These are phyloP conservation scores for Euborellia annulipes DNA, from an alignment of 1,140 invertebrate species.

Conservation along the genomic window DNA sequence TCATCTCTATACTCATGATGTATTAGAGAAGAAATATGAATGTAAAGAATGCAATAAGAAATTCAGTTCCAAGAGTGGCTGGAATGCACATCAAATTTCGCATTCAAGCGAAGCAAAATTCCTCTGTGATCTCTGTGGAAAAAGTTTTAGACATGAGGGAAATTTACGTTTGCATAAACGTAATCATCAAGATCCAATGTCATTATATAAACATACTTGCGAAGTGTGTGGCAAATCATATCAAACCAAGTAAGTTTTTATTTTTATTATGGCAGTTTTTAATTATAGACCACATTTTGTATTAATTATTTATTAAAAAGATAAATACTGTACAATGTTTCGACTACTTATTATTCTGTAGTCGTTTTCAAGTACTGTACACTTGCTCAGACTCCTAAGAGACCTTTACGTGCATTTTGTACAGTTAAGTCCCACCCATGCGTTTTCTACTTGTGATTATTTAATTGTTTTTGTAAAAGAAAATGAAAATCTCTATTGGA, in stretches of 20 bases:
- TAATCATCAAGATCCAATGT: conserved; percentile 16
- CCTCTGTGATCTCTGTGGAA: conserved; percentile 32
- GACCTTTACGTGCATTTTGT: too few relatives aligned
- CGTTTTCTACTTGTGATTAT: too few relatives aligned
- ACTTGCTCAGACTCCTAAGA: too few relatives aligned
- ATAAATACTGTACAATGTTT: too few relatives aligned
- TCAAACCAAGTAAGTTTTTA: conserved; percentile 21
- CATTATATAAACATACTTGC: conserved; percentile 17
- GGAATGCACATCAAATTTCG: conserved; percentile 24
- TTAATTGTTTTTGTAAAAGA: too few relatives aligned
- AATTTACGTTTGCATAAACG: conserved; percentile 28
- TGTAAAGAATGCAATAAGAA: conserved; percentile 23
- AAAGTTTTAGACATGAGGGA: conserved; percentile 33
- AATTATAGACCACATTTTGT: too few relatives aligned
- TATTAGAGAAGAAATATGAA: conserved; percentile 18
- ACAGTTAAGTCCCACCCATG: too few relatives aligned
- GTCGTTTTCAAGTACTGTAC: too few relatives aligned
- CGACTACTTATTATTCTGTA: too few relatives aligned
- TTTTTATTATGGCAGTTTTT: too few relatives aligned
- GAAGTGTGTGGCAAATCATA: conserved; percentile 23
- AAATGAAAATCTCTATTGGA: too few relatives aligned
- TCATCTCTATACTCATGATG: conserved; percentile 22
- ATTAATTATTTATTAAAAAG: too few relatives aligned
- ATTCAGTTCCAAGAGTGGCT: conserved; percentile 23
- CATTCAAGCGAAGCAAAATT: conserved; percentile 21